Base-by-base conservation (phyloP, 2,797 vertebrate species). In the Pantherophis vulpinus region DNA sequence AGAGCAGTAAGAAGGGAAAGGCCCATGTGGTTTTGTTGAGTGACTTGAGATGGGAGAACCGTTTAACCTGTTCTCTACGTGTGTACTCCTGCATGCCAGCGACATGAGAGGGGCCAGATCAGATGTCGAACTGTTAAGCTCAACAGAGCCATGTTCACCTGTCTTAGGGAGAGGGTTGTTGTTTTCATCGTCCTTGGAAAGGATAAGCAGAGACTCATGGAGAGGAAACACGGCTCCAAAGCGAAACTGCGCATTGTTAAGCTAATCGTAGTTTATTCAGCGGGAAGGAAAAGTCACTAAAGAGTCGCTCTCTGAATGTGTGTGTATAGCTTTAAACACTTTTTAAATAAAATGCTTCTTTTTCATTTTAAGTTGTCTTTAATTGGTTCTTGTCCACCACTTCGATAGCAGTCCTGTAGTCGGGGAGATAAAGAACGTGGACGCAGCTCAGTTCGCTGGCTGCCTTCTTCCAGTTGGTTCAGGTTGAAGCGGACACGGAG, bases 381-480 rank as follows among this genome's bases (percentile, higher is more conserved):
- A 5, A 83, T 47, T 1, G 4, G 20, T 23, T 83, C 37, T 79
- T 1, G 74, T 47, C 20, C 74, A 12, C 20, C 25, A 2, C 20
- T 47, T 25, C 2, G 20, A 10, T 20, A 20, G 9, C 18, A 3
- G 70, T 32, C 63, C 23, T 25, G 1, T 9, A 60, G 20, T 10
- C 32, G 37, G 20, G 37, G 37, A 23, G 74, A 83, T 42, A 25
- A 83, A 25, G 74, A 42, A 25, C 1, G 37, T 7, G 14, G 5
- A 0, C 5, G 0, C n/a, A 0, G 13, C 2, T 29, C 29, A 13
- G 5, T 7, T 14, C 1, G 3, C 0, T 54, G 51, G 51, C 51
- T 10, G 51, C 51, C 51, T 58, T 70, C 32, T 16, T 2, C 74
- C 74, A 0, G 37, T 47, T 83, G 4, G 10, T 47, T 25, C 10